Percentiles rank a stretch among this genome's conserved stretches.
These are phyloP conservation scores for Aphelocoma coerulescens DNA, from an alignment of 2,113 vertebrate genomes.

Conservation along the genomic window DNA sequence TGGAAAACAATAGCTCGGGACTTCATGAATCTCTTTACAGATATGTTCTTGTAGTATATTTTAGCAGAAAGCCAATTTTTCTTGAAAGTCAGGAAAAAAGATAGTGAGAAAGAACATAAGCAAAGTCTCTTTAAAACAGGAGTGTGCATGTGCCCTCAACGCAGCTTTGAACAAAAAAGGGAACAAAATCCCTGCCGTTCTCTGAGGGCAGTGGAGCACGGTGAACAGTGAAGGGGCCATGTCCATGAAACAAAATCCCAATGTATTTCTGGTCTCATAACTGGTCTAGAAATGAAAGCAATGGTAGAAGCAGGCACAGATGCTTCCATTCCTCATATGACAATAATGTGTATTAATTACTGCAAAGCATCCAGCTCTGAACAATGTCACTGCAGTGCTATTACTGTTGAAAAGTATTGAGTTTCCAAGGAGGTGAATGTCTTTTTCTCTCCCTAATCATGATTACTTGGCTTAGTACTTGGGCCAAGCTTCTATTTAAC, in stretches of 20 bases:
- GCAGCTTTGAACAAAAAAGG: neutral
- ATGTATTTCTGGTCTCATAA: neutral
- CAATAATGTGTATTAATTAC: slow-evolving; percentile 52
- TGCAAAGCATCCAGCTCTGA: neutral
- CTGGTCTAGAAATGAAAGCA: neutral
- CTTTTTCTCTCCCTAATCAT: slow-evolving; percentile 48
- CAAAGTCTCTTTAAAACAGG: neutral
- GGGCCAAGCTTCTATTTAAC: slow-evolving; percentile 24
- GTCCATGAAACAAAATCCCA: neutral
- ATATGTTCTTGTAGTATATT: neutral
- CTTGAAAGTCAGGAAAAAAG: neutral
- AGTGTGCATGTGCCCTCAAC: neutral
- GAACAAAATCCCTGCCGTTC: neutral
- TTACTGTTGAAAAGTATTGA: slow-evolving; percentile 15
- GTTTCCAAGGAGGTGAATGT: slow-evolving; percentile 35
- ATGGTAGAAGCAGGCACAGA: neutral
- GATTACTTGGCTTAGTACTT: slow-evolving; percentile 41
- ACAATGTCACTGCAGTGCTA: slow-evolving; percentile 16
- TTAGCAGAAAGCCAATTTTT: neutral
- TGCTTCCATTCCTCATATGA: neutral
- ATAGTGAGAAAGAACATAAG: neutral
- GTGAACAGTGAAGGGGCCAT: neutral
- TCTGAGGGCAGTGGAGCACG: neutral
- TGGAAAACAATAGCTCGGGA: neutral
- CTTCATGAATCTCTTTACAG: neutral